Evolutionary conservation across 2,888 invertebrate genomes (phyloP).

Genomic region (Phyto melanocephala): DNA sequence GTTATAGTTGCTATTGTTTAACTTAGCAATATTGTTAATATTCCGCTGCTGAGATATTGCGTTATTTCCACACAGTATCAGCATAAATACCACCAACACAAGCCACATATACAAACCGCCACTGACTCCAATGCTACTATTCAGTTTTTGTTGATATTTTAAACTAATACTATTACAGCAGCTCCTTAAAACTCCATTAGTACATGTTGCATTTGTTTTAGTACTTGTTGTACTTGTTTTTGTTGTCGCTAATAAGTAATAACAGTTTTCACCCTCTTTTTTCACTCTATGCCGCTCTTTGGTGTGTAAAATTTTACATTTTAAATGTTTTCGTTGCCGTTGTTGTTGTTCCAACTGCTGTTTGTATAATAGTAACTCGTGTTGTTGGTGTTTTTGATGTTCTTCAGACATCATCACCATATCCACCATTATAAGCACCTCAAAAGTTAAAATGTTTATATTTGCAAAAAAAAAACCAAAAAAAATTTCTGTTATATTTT

Average conservation of each 20-base stretch:
- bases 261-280: slow-evolving; percentile 9
- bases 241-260: slow-evolving; percentile 13
- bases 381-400: slow-evolving; percentile 41
- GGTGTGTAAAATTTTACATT: slow-evolving; percentile 63
- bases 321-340: slow-evolving; percentile 55
- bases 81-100: slow-evolving; percentile 69
- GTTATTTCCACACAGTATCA: slow-evolving; percentile 66
- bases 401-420: slow-evolving; percentile 53
- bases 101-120: slow-evolving; percentile 60
- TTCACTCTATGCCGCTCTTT: background rate
- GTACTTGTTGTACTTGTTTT: slow-evolving; percentile 1
- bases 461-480: slow-evolving; percentile 19
- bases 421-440: slow-evolving; percentile 63
- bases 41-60: slow-evolving; percentile 66
- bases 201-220: slow-evolving; percentile 29
- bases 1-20: slow-evolving; percentile 48
- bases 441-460: background rate
- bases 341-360: slow-evolving; percentile 34
- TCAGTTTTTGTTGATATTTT: background rate
- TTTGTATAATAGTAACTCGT: slow-evolving; percentile 5
- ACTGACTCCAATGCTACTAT: background rate
- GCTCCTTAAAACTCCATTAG: background rate
- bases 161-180: slow-evolving; percentile 43
- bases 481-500: slow-evolving; percentile 6
- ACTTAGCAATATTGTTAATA: slow-evolving; percentile 55